Evolutionary conservation across 2,888 invertebrate genomes (phyloP).

Genomic region (Tachina fera): DNA sequence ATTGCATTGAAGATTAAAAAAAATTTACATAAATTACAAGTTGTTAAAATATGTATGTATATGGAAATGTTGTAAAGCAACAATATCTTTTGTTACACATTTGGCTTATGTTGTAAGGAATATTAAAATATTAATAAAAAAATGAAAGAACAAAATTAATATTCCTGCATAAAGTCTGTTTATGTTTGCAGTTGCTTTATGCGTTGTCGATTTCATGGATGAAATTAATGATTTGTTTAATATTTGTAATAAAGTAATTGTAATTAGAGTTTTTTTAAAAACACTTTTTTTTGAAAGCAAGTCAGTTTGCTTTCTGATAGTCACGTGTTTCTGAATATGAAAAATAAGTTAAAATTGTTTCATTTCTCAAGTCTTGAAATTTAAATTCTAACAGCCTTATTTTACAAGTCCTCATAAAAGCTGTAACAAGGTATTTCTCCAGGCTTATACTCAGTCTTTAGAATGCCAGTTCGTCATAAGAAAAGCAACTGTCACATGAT

Average conservation of each 20-base stretch:
- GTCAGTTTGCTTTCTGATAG: too few relatives aligned
- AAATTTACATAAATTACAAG: constrained; percentile 7
- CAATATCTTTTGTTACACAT: constrained; percentile 18
- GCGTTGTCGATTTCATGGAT: not conserved
- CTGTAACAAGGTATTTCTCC: too few relatives aligned
- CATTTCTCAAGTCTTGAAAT: too few relatives aligned
- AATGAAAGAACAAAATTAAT: not conserved
- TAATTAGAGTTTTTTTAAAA: too few relatives aligned
- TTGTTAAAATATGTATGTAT: constrained; percentile 3
- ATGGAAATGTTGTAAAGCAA: constrained; percentile 19
- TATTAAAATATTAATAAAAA: constrained; percentile 52
- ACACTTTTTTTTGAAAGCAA: too few relatives aligned
- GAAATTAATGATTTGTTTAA: not conserved
- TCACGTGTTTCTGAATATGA: too few relatives aligned
- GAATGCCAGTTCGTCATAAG: too few relatives aligned
- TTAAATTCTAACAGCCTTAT: too few relatives aligned
- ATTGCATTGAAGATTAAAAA: constrained; percentile 35
- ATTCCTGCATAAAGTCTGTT: not conserved
- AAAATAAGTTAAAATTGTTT: too few relatives aligned
- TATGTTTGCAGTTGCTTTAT: not conserved
- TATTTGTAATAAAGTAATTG: not conserved
- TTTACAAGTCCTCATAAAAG: too few relatives aligned
- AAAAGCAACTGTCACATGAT: too few relatives aligned
- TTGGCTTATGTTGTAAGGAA: constrained; percentile 53
- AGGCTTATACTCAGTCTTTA: too few relatives aligned